These are phyloP conservation scores for Necrosyrtes monachus DNA, from an alignment of 2,797 vertebrate genomes.

Conservation along the genomic window DNA sequence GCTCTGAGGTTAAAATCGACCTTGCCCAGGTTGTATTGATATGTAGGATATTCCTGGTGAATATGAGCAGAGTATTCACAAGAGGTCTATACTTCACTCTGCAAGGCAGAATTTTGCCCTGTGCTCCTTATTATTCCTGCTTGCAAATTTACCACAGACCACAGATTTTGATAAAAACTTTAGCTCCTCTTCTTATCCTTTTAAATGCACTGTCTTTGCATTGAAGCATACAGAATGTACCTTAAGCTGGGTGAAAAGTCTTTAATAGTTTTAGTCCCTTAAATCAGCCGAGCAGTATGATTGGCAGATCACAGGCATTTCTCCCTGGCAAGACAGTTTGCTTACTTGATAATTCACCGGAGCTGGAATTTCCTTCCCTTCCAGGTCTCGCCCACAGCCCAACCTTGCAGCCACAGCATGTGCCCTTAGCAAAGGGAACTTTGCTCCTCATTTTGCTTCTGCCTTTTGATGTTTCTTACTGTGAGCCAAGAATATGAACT, in stretches of 20 bases:
- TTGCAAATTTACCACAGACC: not conserved
- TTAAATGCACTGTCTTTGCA: not conserved
- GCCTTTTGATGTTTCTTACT: slow-evolving; percentile 10
- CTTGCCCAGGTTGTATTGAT: not conserved
- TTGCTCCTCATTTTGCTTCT: not conserved
- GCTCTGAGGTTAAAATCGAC: not conserved
- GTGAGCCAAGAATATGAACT: not conserved
- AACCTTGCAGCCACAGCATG: not conserved
- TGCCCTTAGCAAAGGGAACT: not conserved
- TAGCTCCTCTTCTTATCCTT: not conserved
- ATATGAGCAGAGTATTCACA: not conserved
- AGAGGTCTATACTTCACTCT: not conserved
- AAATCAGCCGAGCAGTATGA: not conserved
- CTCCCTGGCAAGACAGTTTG: not conserved
- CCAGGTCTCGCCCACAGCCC: not conserved
- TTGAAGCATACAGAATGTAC: not conserved
- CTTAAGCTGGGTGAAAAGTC: not conserved
- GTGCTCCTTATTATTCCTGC: not conserved
- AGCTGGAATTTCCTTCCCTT: slow-evolving; percentile 37
- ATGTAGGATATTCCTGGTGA: not conserved
- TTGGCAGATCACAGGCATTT: not conserved
- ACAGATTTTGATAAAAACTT: not conserved
- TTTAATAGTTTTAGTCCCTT: not conserved
- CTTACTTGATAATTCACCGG: not conserved
- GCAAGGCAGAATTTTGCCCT: not conserved